phyloP scores from a whole-genome alignment of 2,113 vertebrate species.

The Proterorhinus semilunaris region DNA sequence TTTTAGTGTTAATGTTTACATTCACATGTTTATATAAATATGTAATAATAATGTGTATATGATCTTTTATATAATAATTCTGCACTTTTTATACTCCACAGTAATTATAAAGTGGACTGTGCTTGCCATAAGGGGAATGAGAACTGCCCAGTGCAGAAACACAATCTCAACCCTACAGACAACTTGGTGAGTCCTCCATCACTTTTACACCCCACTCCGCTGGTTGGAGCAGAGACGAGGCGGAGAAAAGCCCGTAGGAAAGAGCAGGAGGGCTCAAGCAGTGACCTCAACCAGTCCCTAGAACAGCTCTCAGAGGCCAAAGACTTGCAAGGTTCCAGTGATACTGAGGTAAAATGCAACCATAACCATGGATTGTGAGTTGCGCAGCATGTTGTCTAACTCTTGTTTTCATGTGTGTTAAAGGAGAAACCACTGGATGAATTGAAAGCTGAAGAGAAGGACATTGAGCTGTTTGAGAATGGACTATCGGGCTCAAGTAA shows the following conservation, averaged over 20 bases:
- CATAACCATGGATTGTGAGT: neutral
- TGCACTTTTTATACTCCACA: constrained; percentile 49
- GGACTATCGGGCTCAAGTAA: constrained; percentile 76
- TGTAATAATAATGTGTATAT: neutral
- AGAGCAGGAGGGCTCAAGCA: constrained; percentile 81
- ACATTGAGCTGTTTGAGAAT: constrained; percentile 85
- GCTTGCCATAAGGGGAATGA: constrained; percentile 97
- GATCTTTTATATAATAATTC: constrained; percentile 1
- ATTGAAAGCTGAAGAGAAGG: constrained; percentile 77
- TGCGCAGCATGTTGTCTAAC: neutral
- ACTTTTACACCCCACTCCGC: constrained; percentile 76
- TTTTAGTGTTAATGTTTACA: too few species aligned
- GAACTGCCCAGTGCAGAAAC: constrained; percentile 97
- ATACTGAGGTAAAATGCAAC: constrained; percentile 82
- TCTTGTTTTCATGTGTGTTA: constrained; percentile 16
- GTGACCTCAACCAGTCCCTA: constrained; percentile 79
- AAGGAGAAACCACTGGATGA: constrained; percentile 71
- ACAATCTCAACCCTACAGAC: constrained; percentile 88
- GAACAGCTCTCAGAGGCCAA: constrained; percentile 76
- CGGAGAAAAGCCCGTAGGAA: constrained; percentile 89
- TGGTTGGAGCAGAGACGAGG: constrained; percentile 90
- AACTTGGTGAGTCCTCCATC: constrained; percentile 79
- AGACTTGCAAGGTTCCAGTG: constrained; percentile 78
- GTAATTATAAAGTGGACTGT: constrained; percentile 99
- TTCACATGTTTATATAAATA: too few species aligned